Evolutionary conservation across 2,888 invertebrate genomes (phyloP).

Genomic region (Aleiodes leptofemur): DNA sequence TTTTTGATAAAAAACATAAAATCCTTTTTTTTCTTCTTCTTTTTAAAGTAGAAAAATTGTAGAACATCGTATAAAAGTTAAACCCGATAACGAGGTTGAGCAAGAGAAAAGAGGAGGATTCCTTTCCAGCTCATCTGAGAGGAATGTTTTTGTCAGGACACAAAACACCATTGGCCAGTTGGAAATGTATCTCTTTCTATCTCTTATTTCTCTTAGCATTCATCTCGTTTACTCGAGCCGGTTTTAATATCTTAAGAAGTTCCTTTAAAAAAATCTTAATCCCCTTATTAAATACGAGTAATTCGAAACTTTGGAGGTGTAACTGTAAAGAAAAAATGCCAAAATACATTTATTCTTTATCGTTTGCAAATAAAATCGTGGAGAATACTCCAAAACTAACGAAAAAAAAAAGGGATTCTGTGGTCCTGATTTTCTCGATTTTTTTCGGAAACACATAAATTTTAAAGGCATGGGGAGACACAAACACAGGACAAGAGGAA

Average conservation of each 20-base stretch:
- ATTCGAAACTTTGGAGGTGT: not conserved
- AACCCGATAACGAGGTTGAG: constrained; percentile 30
- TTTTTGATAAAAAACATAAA: not conserved
- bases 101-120: constrained; percentile 38
- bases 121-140: constrained; percentile 63
- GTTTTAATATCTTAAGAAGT: constrained; percentile 37
- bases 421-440: not conserved
- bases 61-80: constrained; percentile 14
- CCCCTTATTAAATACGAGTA: constrained; percentile 32
- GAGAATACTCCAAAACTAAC: no score
- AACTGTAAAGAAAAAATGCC: constrained; percentile 2
- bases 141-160: constrained; percentile 65
- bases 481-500: constrained; percentile 3
- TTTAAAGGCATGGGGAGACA: not conserved
- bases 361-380: no score
- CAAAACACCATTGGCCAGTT: constrained; percentile 21
- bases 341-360: no score
- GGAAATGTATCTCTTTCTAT: constrained; percentile 12
- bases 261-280: constrained; percentile 33
- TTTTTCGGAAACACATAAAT: not conserved
- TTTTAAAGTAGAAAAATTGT: not conserved
- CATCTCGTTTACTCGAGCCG: constrained; percentile 38
- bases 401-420: no score
- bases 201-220: constrained; percentile 47
- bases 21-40: not conserved